Evolutionary conservation across 2,888 invertebrate genomes (phyloP).

Genomic region (Cataglyphis altisquamis): DNA sequence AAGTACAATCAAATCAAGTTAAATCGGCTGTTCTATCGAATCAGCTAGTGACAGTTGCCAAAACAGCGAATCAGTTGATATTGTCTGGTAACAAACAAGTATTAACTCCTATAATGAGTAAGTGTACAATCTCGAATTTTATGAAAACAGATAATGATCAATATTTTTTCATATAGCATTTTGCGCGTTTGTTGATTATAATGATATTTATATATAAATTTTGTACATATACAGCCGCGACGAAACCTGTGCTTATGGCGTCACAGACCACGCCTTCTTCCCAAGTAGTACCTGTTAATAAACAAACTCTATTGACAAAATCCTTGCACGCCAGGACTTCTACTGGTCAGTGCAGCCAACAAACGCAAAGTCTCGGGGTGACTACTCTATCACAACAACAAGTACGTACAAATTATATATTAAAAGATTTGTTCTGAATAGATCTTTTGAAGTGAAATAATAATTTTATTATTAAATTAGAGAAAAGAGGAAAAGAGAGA

Average conservation of each 20-base stretch:
- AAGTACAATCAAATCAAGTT: constrained; percentile 83
- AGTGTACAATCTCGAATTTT: constrained; percentile 59
- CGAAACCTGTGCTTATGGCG: constrained; percentile 85
- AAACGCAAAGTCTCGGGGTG: constrained; percentile 83
- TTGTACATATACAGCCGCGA: constrained; percentile 75
- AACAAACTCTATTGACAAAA: constrained; percentile 85
- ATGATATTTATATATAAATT: constrained; percentile 1
- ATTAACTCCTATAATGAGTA: constrained; percentile 85
- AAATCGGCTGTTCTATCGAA: constrained; percentile 83
- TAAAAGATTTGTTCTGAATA: neutral
- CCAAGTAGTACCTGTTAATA: constrained; percentile 83
- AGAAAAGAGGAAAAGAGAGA: neutral
- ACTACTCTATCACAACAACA: constrained; percentile 84
- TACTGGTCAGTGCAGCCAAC: constrained; percentile 83
- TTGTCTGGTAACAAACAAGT: constrained; percentile 85
- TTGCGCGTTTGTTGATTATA: neutral
- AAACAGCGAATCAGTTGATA: constrained; percentile 84
- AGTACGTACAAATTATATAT: constrained; percentile 72
- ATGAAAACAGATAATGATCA: neutral
- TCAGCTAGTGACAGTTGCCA: constrained; percentile 84
- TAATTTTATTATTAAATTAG: neutral
- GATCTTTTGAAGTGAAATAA: neutral
- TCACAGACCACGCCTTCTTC: constrained; percentile 83
- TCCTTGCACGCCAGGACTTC: constrained; percentile 83
- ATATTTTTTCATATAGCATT: neutral